phyloP scores from a whole-genome alignment of 2,797 vertebrate genomes.

The Cetoscarus ocellatus region DNA sequence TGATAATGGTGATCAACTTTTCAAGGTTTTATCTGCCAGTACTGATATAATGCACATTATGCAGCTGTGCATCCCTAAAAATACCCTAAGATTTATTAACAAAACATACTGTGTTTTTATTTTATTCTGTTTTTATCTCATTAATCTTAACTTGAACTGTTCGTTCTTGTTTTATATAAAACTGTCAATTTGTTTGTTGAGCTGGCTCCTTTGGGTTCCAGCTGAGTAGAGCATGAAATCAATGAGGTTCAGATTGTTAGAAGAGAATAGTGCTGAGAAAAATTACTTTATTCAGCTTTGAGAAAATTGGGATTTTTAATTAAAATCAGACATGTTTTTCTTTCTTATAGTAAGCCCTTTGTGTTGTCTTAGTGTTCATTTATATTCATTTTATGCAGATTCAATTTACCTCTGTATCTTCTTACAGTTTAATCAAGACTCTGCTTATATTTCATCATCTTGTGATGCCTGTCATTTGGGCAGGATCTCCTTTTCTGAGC shows the following conservation, averaged over 20 bases:
- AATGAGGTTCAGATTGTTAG: slow-evolving; percentile 50
- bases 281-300: slow-evolving; percentile 50
- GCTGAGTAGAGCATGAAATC: slow-evolving; percentile 66
- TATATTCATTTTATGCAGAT: slow-evolving; percentile 16
- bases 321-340: slow-evolving; percentile 30
- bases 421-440: slow-evolving; percentile 28
- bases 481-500: slow-evolving; percentile 2
- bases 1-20: too few relatives aligned
- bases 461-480: slow-evolving; percentile 18
- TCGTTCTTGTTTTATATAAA: slow-evolving; percentile 32
- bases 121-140: slow-evolving; percentile 31
- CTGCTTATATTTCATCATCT: slow-evolving; percentile 23
- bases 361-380: slow-evolving; percentile 17
- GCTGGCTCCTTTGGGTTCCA: slow-evolving; percentile 60
- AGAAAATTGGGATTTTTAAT: slow-evolving; percentile 26
- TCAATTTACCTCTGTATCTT: slow-evolving; percentile 18
- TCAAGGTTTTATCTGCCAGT: too few relatives aligned
- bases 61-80: neutral
- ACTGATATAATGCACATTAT: too few relatives aligned
- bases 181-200: slow-evolving; percentile 48
- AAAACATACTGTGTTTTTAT: slow-evolving; percentile 23
- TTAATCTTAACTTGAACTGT: slow-evolving; percentile 55
- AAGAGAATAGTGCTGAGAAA: slow-evolving; percentile 46
- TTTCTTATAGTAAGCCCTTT: slow-evolving; percentile 2
- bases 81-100: slow-evolving; percentile 15